phyloP scores from a whole-genome alignment of 2,113 vertebrate species.

The Cyanistes caeruleus region DNA sequence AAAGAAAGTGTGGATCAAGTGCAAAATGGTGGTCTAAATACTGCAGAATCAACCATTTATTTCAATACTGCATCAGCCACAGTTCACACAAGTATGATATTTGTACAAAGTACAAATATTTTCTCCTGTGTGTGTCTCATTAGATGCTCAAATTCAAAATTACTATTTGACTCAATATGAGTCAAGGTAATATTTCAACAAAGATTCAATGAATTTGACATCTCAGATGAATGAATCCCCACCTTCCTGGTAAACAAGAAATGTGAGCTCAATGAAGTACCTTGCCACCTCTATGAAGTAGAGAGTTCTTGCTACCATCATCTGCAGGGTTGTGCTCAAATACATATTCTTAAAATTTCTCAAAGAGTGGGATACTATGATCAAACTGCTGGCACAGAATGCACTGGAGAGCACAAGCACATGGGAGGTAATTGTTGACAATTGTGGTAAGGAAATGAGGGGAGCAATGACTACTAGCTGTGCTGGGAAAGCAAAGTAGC shows the following conservation, averaged over 20 bases:
- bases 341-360: neutral
- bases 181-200: neutral
- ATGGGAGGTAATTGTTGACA: neutral
- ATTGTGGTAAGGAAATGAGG: neutral
- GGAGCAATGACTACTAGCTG: neutral
- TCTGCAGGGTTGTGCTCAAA: neutral
- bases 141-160: neutral
- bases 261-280: neutral
- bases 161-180: neutral
- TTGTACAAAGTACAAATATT: neutral
- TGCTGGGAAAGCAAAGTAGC: conserved; percentile 21
- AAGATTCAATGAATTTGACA: neutral
- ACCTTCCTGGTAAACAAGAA: neutral
- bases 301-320: neutral
- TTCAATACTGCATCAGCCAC: neutral
- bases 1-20: neutral
- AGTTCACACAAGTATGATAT: neutral
- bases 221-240: neutral
- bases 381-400: neutral
- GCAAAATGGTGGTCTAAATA: neutral
- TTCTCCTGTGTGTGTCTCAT: neutral
- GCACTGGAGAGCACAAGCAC: neutral
- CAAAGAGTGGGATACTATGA: neutral
- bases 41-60: neutral
- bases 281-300: neutral